Evolutionary conservation across 1,140 invertebrate species (phyloP), one percentile per base, ranked within the genome.

Genomic region (Cydia fagiglandana): DNA sequence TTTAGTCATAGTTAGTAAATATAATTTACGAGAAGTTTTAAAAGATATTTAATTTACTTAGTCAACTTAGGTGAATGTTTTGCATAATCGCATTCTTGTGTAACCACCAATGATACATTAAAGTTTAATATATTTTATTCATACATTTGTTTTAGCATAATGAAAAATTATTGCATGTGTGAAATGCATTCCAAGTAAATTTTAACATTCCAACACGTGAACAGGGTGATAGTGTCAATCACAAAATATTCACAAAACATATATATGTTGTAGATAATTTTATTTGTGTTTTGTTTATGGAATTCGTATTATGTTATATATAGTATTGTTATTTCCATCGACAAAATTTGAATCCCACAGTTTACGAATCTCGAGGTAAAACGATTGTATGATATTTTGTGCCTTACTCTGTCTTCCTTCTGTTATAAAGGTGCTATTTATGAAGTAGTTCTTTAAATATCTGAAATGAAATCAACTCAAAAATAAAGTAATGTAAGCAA

Each of bases 241-340:
- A 70, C 66, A 70, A 70, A 70, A 28, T 64, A 38, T 61, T 75
- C 50, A 64, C 50, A 45, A 74, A 74, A 1, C 38, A 10, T 41
- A 38, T 68, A 10, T 41, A 38, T 70, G 34, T n/a, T 68, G 28
- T 61, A 82, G 75, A 83, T 76, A 80, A 77, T 75, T 79, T 38
- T 47, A 53, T 73, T 20, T 24, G 56, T 76, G 81, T 82, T 83
- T 87, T 86, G 77, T 83, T 77, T 73, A 84, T 85, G 86, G 88
- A 91, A 89, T 89, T 89, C 87, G 84, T 90, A 90, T 89, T 90
- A 89, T 89, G 81, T 86, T 84, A 75, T 85, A 74, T 74, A 91
- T 91, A 89, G 84, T 89, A 88, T 88, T 75, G 88, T 80, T 85
- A 86, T 88, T 88, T 89, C 88, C 85, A 83, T 77, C 75, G 75